phyloP scores from a whole-genome alignment of 1,140 invertebrate species.

The Cyrtorhinus lividipennis region DNA sequence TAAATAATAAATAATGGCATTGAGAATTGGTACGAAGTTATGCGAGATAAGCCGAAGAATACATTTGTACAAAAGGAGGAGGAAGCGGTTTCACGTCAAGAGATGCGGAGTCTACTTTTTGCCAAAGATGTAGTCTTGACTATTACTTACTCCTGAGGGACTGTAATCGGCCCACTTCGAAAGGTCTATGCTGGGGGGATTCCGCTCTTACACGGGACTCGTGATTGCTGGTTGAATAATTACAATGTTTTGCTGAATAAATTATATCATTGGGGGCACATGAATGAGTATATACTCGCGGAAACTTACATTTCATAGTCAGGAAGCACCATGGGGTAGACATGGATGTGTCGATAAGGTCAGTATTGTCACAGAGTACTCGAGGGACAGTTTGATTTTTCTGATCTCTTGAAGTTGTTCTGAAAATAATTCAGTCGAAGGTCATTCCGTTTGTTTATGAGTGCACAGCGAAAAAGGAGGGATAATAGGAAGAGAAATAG shows the following conservation, averaged over 20 bases:
- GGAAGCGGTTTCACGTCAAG: no score
- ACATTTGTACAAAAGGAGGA: no score
- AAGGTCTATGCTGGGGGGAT: constrained; percentile 72
- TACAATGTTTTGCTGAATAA: no score
- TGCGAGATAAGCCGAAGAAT: no score
- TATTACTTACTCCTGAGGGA: constrained; percentile 15
- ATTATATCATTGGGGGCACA: no score
- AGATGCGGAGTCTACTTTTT: constrained; percentile 12
- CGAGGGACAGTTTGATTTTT: constrained; percentile 70
- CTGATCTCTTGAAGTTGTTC: constrained; percentile 83
- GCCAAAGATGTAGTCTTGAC: constrained; percentile 12
- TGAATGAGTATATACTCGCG: no score
- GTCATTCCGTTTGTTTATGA: no score
- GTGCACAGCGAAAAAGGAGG: background rate
- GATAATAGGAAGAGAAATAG: background rate
- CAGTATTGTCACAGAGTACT: constrained; percentile 90
- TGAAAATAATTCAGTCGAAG: no score
- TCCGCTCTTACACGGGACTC: constrained; percentile 74
- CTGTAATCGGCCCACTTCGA: constrained; percentile 65
- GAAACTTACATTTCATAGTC: constrained; percentile 86
- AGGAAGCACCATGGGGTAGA: constrained; percentile 82
- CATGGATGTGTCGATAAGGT: constrained; percentile 84
- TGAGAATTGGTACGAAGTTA: no score
- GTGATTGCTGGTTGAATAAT: constrained; percentile 52
- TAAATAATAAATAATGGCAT: no score